These are phyloP conservation scores for Tipula unca DNA, from an alignment of 2,888 invertebrate genomes.

Conservation along the genomic window DNA sequence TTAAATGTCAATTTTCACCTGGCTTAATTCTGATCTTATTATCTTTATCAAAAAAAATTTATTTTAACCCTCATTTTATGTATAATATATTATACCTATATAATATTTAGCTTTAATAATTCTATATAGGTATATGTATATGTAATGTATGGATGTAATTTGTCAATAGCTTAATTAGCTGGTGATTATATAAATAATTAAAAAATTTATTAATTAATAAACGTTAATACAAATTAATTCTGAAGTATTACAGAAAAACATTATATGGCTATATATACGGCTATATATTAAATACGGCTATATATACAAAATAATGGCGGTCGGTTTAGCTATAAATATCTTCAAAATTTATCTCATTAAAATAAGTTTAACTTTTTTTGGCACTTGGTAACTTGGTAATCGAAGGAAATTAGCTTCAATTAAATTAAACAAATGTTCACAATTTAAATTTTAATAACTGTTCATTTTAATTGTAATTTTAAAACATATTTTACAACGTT, in stretches of 20 bases:
- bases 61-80: background rate
- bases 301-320: too few relatives aligned
- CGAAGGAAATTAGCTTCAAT: too few relatives aligned
- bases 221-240: background rate
- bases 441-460: too few relatives aligned
- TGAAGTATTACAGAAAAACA: background rate
- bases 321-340: too few relatives aligned
- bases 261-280: too few relatives aligned
- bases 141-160: background rate
- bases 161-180: background rate
- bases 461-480: too few relatives aligned
- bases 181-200: background rate
- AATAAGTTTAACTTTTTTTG: too few relatives aligned
- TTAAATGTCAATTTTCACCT: slow-evolving; percentile 14
- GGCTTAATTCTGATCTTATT: slow-evolving; percentile 8
- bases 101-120: background rate
- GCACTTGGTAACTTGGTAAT: too few relatives aligned
- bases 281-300: too few relatives aligned
- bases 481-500: too few relatives aligned
- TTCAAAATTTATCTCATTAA: too few relatives aligned
- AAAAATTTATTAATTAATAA: background rate
- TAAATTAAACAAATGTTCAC: too few relatives aligned
- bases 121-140: background rate
- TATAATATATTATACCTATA: background rate
- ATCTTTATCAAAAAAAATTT: background rate